These are phyloP conservation scores for Agonopterix alstromeriana DNA, from an alignment of 2,888 invertebrate species.

Conservation along the genomic window DNA sequence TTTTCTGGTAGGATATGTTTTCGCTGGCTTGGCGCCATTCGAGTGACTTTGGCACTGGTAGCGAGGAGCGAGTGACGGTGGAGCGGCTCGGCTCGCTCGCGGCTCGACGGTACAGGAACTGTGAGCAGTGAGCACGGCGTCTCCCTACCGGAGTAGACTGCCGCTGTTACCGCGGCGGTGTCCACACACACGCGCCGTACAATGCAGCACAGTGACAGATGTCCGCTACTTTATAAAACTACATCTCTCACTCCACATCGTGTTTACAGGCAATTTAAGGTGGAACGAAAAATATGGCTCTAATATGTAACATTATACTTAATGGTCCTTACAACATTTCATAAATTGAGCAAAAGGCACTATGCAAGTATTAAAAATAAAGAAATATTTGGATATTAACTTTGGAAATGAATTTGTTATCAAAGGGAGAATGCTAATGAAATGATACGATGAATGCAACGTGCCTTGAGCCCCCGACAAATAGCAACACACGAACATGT, in stretches of 20 bases:
- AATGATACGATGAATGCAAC: slow-evolving; percentile 43
- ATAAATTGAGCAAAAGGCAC: slow-evolving; percentile 71
- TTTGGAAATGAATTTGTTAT: slow-evolving; percentile 41
- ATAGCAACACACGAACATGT: slow-evolving; percentile 20
- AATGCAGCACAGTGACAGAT: slow-evolving; percentile 20
- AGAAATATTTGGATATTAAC: slow-evolving; percentile 48
- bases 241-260: slow-evolving; percentile 22
- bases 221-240: slow-evolving; percentile 17
- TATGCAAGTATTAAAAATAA: slow-evolving; percentile 60
- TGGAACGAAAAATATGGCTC: slow-evolving; percentile 38
- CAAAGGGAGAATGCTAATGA: slow-evolving; percentile 20
- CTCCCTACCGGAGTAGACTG: slow-evolving; percentile 1
- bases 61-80: slow-evolving; percentile 10
- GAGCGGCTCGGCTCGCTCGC: slow-evolving; percentile 35
- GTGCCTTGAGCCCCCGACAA: slow-evolving; percentile 58
- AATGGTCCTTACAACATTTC: slow-evolving; percentile 46
- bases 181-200: slow-evolving; percentile 13
- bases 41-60: neutral
- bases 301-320: slow-evolving; percentile 39
- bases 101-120: slow-evolving; percentile 26
- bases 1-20: neutral
- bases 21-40: neutral
- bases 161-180: neutral
- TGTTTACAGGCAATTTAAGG: slow-evolving; percentile 20
- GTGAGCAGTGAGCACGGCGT: slow-evolving; percentile 11